These are phyloP conservation scores for Ostrea denselamellosa DNA, from an alignment of 1,140 invertebrate species.

Conservation along the genomic window DNA sequence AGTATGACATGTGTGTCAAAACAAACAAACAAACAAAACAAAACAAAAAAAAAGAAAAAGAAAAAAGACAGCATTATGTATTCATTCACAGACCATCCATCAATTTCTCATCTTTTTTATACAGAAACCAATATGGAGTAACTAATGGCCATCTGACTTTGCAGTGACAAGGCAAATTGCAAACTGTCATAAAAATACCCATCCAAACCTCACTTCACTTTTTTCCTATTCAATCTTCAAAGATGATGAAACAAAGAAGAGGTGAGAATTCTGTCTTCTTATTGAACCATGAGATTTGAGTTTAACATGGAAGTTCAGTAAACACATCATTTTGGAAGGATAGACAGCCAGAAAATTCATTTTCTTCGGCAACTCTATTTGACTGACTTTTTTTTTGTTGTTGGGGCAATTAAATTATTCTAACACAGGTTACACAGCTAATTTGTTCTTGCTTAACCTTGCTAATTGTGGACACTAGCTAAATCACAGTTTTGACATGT, in stretches of 20 bases:
- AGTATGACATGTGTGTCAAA: too few relatives aligned
- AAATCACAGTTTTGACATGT: too few relatives aligned
- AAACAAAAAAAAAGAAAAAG: too few relatives aligned
- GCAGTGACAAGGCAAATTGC: constrained; percentile 21
- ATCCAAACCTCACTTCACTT: constrained; percentile 9
- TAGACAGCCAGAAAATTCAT: constrained; percentile 6
- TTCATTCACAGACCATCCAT: neutral
- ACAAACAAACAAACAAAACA: too few relatives aligned
- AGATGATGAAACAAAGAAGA: constrained; percentile 22
- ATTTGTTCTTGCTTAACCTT: neutral
- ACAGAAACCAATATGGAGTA: neutral
- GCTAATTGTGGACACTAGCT: too few relatives aligned
- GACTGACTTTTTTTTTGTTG: neutral
- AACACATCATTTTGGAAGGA: constrained; percentile 15
- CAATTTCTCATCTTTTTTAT: neutral
- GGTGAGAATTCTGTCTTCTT: constrained; percentile 11
- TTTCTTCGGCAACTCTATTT: neutral
- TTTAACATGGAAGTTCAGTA: constrained; percentile 8
- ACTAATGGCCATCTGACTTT: neutral
- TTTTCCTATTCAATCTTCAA: constrained; percentile 10
- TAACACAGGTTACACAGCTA: neutral
- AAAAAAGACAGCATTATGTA: too few relatives aligned
- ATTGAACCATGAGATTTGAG: constrained; percentile 5
- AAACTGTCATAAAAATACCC: neutral
- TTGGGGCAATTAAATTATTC: too few relatives aligned